Evolutionary conservation across 2,113 vertebrate species (phyloP), one percentile per base, ranked within the genome.

Genomic region (Pseudonaja textilis): DNA sequence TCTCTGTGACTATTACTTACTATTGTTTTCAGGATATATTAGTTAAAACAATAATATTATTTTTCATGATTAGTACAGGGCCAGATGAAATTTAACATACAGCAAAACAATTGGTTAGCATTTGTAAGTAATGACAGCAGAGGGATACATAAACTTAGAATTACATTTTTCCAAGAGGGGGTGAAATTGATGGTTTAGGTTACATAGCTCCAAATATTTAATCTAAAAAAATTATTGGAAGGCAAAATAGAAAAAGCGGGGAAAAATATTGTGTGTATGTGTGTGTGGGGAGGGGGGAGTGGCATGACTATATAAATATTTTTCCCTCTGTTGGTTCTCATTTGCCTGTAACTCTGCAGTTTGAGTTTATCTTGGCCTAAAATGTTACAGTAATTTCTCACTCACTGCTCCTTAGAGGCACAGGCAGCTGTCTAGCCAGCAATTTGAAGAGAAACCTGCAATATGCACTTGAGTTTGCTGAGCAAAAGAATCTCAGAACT

Each of bases 351-450:
- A 97, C 96, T 96, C 96, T 97, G 96, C 92, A 96, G 96, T 97
- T 94, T 94, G 92, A 97, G 97, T 98, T 98, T 98, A 97, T 98
- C 97, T 98, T 97, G 96, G 96, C 97, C 61, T 98, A 97, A 97
- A 98, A 97, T 26, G 96, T 96, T 97, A 95, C 94, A 96, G 96
- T 97, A 97, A 98, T 98, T 97, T 97, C 94, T 95, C 93, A 94
- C 95, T 95, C 89, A 26, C 85, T 0, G 0, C 93, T 97, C 97
- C 96, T 97, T 95, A 89, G 97, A 97, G 97, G 96, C 96, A 95
- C 92, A 96, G 96, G 97, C 97, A 97, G 97, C 96, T 97, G 97
- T 97, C 97, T 97, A 97, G 97, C 96, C 97, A 94, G 96, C 96
- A 97, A 96, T 97, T 98, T 97, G 96, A 97, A 97, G 97, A 97